phyloP scores from a whole-genome alignment of 2,797 vertebrate genomes.

The Chloroceryle inda region DNA sequence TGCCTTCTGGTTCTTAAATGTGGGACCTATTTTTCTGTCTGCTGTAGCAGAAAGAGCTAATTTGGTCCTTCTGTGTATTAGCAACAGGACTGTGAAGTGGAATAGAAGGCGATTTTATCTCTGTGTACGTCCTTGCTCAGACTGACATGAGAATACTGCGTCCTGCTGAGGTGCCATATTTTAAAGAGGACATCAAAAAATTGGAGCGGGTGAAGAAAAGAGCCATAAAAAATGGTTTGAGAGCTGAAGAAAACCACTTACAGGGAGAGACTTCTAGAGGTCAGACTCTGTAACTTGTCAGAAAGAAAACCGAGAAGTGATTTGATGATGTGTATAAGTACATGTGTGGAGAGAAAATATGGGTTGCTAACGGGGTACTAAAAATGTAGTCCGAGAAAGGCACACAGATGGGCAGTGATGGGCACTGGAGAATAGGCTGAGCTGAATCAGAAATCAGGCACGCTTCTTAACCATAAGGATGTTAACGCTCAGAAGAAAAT shows the following conservation, averaged over 20 bases:
- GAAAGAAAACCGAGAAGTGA: slow-evolving; percentile 43
- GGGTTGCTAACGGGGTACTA: background rate
- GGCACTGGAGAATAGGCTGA: accelerated
- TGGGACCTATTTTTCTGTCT: slow-evolving; percentile 31
- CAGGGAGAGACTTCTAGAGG: slow-evolving; percentile 50
- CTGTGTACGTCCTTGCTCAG: slow-evolving; percentile 1
- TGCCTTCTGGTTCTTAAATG: slow-evolving; percentile 36
- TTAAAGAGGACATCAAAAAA: slow-evolving; percentile 62
- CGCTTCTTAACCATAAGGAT: background rate
- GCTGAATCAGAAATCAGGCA: background rate
- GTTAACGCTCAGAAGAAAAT: background rate
- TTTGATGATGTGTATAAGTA: slow-evolving; percentile 43
- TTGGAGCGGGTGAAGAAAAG: slow-evolving; percentile 1
- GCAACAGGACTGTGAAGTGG: slow-evolving; percentile 38
- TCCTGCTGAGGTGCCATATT: slow-evolving; percentile 65
- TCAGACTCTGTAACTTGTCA: slow-evolving; percentile 58
- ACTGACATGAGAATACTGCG: slow-evolving; percentile 18
- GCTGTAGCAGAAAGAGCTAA: slow-evolving; percentile 56
- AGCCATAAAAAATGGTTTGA: slow-evolving; percentile 58
- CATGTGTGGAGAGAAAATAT: slow-evolving; percentile 6
- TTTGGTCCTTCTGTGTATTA: slow-evolving; percentile 56
- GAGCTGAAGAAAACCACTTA: slow-evolving; percentile 63
- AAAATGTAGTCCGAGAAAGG: background rate
- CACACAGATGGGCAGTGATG: background rate
- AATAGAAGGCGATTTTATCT: slow-evolving; percentile 43